These are phyloP conservation scores for Percopsis omiscomaycus DNA, from an alignment of 2,797 vertebrate genomes.

Conservation along the genomic window DNA sequence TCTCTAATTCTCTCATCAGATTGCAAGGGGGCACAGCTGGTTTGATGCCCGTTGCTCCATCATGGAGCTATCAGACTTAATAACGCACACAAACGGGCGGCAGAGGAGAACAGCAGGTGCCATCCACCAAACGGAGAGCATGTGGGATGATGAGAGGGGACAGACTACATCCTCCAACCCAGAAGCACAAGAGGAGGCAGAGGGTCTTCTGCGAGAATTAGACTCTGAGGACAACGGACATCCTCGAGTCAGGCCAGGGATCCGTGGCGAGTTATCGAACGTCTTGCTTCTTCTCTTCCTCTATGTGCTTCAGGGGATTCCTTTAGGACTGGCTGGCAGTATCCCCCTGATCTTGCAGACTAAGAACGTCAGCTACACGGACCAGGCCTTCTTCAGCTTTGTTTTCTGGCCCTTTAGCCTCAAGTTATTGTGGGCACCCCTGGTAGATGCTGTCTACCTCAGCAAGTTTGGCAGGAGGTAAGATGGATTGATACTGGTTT, in stretches of 20 bases:
- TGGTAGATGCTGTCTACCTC: constrained; percentile 93
- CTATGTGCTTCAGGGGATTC: constrained; percentile 96
- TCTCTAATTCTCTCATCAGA: constrained; percentile 40
- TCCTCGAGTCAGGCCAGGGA: constrained; percentile 50
- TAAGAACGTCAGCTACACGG: constrained; percentile 91
- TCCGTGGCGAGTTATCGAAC: constrained; percentile 83
- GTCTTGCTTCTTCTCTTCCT: constrained; percentile 90
- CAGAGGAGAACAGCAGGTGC: constrained; percentile 67
- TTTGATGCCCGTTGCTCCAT: constrained; percentile 62
- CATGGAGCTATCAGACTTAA: constrained; percentile 72
- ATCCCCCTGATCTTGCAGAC: constrained; percentile 94
- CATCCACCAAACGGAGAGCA: constrained; percentile 6
- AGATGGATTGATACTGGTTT: not conserved
- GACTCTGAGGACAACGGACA: constrained; percentile 46
- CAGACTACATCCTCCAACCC: constrained; percentile 49
- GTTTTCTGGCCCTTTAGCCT: constrained; percentile 99
- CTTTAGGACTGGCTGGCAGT: constrained; percentile 94
- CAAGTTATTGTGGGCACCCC: constrained; percentile 93
- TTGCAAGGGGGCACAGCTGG: constrained; percentile 43
- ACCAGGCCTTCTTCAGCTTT: constrained; percentile 97
- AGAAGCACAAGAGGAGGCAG: constrained; percentile 71
- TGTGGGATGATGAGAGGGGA: constrained; percentile 31
- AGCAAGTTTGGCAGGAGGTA: constrained; percentile 88
- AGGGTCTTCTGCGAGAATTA: constrained; percentile 65
- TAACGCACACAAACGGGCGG: constrained; percentile 71